Percentiles rank a stretch among this genome's conserved stretches.
Conservation (phyloP, 2,797 vertebrate species). For the Helarctos malayanus region DNA sequence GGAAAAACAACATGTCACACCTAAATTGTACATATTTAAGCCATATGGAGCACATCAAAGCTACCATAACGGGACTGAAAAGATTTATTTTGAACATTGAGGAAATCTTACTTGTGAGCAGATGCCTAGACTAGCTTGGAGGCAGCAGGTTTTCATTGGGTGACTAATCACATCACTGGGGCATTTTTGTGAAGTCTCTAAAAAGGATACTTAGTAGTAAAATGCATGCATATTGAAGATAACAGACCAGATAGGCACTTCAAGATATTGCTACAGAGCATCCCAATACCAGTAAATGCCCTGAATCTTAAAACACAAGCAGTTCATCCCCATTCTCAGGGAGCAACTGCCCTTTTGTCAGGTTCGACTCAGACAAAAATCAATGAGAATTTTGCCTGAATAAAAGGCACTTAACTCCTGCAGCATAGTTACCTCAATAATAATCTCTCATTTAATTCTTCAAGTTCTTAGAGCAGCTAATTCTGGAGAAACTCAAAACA, state of each 20-base stretch:
- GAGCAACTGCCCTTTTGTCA: constrained; percentile 58
- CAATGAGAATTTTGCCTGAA: constrained; percentile 65
- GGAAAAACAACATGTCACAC: constrained; percentile 58
- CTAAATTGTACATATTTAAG: constrained; percentile 73
- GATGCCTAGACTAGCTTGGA: constrained; percentile 71
- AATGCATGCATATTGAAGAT: constrained; percentile 66
- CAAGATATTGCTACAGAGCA: not conserved
- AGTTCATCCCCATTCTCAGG: not conserved
- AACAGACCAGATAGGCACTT: constrained; percentile 42
- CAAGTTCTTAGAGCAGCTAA: constrained; percentile 14
- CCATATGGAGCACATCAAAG: constrained; percentile 72
- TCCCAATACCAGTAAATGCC: not conserved
- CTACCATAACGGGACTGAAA: constrained; percentile 68
- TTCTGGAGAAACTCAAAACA: constrained; percentile 62
- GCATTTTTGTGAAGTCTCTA: constrained; percentile 71
- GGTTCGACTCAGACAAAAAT: constrained; percentile 63
- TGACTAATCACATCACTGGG: constrained; percentile 70
- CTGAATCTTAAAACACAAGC: constrained; percentile 17
- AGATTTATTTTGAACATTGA: constrained; percentile 74
- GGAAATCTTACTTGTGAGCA: constrained; percentile 67
- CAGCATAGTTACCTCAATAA: constrained; percentile 32
- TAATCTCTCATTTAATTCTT: constrained; percentile 68
- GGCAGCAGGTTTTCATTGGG: constrained; percentile 73
- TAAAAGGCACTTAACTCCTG: constrained; percentile 58
- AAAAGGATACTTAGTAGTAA: constrained; percentile 69